A percentile compares a stretch with the other conserved stretches of the same genome.
Conservation (phyloP, 2,888 invertebrate genomes). For the Chrysodeixis includens region DNA sequence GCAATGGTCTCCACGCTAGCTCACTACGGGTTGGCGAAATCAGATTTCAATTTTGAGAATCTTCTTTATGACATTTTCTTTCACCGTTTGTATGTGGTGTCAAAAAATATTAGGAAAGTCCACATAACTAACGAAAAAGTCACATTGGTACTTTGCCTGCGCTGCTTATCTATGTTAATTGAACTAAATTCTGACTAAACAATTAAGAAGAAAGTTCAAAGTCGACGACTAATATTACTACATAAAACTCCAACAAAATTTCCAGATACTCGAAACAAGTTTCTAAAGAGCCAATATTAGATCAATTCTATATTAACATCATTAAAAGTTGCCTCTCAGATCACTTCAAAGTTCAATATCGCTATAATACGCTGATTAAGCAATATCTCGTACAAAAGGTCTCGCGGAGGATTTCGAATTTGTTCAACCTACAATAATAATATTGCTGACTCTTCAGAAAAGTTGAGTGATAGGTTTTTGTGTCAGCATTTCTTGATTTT, state of each 20-base stretch:
- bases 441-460: slow-evolving; percentile 20
- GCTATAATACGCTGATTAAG: slow-evolving; percentile 14
- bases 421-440: slow-evolving; percentile 7
- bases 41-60: too few species aligned
- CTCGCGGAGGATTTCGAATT: slow-evolving; percentile 17
- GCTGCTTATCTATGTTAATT: too few species aligned
- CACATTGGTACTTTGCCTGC: too few species aligned
- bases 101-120: too few species aligned
- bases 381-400: slow-evolving; percentile 22
- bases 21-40: too few species aligned
- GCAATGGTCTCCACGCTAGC: too few species aligned
- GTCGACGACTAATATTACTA: too few species aligned
- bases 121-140: too few species aligned
- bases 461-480: not conserved
- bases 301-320: not conserved
- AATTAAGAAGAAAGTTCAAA: too few species aligned
- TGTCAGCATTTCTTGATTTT: slow-evolving; percentile 6
- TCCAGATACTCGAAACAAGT: not conserved
- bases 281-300: not conserved
- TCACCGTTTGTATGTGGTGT: too few species aligned
- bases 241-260: not conserved
- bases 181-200: too few species aligned
- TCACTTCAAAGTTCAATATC: not conserved
- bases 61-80: too few species aligned
- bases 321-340: slow-evolving; percentile 1